These are phyloP conservation scores for Ispidina picta DNA, from an alignment of 2,797 vertebrate species.

Conservation along the genomic window DNA sequence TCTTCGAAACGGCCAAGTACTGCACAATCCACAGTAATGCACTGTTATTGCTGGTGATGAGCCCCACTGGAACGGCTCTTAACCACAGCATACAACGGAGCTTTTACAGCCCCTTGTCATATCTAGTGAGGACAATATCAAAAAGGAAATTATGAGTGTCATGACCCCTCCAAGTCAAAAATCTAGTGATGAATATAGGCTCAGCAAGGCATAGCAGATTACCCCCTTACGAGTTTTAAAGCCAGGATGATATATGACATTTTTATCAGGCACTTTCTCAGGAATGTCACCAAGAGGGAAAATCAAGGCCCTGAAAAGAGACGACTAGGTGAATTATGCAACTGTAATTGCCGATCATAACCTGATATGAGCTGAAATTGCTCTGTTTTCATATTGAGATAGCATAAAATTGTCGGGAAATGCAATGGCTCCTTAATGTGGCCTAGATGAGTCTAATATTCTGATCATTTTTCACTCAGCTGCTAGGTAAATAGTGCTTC, in stretches of 20 bases:
- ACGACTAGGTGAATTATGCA: conserved; percentile 90
- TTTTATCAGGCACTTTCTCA: conserved; percentile 89
- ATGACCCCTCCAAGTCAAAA: conserved; percentile 82
- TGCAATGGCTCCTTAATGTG: conserved; percentile 88
- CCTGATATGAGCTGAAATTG: conserved; percentile 83
- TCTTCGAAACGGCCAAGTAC: conserved; percentile 80
- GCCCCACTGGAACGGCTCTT: conserved; percentile 77
- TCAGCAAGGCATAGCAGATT: conserved; percentile 86
- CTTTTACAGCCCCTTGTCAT: conserved; percentile 81
- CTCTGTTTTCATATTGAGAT: conserved; percentile 91
- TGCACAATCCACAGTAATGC: conserved; percentile 80
- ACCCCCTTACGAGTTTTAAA: conserved; percentile 86
- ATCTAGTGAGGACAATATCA: conserved; percentile 81
- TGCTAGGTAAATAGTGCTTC: conserved; percentile 84
- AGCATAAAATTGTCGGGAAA: conserved; percentile 89
- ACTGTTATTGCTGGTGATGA: conserved; percentile 81
- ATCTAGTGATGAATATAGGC: conserved; percentile 84
- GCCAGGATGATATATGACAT: conserved; percentile 89
- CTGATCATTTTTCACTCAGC: conserved; percentile 96
- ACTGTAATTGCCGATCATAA: conserved; percentile 92
- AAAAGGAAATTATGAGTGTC: conserved; percentile 84
- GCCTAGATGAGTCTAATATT: conserved; percentile 97
- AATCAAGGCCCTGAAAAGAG: conserved; percentile 86
- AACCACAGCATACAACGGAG: conserved; percentile 75
- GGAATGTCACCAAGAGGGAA: conserved; percentile 87